Conservation (phyloP, 2,888 invertebrate genomes). For the Muschampia plurimacula region DNA sequence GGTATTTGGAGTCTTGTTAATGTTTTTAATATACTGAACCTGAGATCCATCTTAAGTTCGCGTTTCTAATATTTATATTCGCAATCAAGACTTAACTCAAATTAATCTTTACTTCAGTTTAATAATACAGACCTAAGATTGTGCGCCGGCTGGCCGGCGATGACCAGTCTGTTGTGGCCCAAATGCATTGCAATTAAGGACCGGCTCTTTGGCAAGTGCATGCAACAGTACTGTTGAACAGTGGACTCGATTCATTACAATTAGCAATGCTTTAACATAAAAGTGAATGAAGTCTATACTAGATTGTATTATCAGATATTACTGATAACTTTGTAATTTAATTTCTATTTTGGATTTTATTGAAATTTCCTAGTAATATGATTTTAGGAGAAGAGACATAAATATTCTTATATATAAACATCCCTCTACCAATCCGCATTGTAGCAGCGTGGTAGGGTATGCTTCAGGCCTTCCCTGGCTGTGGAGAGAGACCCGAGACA, state of each 20-base stretch:
- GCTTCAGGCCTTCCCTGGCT: too few species aligned
- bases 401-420: too few species aligned
- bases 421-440: too few species aligned
- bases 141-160: conserved; percentile 44
- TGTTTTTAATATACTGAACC: too few species aligned
- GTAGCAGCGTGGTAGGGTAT: too few species aligned
- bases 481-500: too few species aligned
- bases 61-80: too few species aligned
- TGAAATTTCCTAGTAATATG: too few species aligned
- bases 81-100: conserved; percentile 12
- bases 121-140: conserved; percentile 18
- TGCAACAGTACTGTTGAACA: conserved; percentile 39
- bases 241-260: conserved; percentile 38
- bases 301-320: conserved; percentile 6
- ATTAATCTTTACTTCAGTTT: conserved; percentile 9
- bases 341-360: background rate
- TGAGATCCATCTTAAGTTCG: too few species aligned
- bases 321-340: background rate
- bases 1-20: too few species aligned
- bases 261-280: conserved; percentile 21
- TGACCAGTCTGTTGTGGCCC: conserved; percentile 48
- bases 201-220: conserved; percentile 52
- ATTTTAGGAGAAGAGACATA: background rate
- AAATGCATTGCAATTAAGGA: conserved; percentile 54
- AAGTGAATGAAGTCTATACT: conserved; percentile 16